Conservation (phyloP, 2,797 vertebrate species). For the Jordanella pulchra region DNA sequence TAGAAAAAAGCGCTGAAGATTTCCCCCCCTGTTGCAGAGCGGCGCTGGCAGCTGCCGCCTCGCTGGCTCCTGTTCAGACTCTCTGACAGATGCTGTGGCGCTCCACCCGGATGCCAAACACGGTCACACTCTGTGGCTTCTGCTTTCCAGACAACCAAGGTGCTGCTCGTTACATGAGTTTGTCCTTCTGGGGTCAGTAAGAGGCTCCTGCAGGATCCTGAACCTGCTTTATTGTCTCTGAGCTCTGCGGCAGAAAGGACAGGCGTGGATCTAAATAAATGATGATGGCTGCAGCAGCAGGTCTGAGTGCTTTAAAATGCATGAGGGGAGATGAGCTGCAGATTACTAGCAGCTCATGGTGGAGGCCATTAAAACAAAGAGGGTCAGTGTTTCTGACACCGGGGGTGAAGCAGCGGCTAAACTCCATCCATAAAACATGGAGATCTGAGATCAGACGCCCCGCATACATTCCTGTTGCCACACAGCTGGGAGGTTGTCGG, state of each 20-base stretch:
- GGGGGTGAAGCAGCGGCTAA: neutral
- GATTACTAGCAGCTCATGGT: constrained; percentile 5
- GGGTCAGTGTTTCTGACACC: neutral
- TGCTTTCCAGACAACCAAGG: neutral
- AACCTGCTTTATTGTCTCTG: neutral
- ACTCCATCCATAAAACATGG: neutral
- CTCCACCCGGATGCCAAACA: too few relatives aligned
- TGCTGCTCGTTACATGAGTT: neutral
- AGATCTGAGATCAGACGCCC: neutral
- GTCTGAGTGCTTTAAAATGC: neutral
- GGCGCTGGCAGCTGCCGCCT: too few relatives aligned
- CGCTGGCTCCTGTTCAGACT: too few relatives aligned
- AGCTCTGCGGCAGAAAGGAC: neutral
- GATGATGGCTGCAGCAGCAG: neutral
- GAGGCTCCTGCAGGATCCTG: too few relatives aligned
- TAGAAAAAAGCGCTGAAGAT: neutral
- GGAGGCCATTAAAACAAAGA: constrained; percentile 6
- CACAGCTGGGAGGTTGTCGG: neutral
- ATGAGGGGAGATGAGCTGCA: neutral
- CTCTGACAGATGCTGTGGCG: too few relatives aligned
- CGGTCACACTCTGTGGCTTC: neutral
- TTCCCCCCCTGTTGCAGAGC: too few relatives aligned
- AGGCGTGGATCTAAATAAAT: neutral
- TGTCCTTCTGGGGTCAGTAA: neutral
- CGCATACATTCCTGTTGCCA: neutral